Percentiles rank a stretch among this genome's conserved stretches.
phyloP scores from a whole-genome alignment of 2,888 invertebrate genomes.

The Eristalis tenax region DNA sequence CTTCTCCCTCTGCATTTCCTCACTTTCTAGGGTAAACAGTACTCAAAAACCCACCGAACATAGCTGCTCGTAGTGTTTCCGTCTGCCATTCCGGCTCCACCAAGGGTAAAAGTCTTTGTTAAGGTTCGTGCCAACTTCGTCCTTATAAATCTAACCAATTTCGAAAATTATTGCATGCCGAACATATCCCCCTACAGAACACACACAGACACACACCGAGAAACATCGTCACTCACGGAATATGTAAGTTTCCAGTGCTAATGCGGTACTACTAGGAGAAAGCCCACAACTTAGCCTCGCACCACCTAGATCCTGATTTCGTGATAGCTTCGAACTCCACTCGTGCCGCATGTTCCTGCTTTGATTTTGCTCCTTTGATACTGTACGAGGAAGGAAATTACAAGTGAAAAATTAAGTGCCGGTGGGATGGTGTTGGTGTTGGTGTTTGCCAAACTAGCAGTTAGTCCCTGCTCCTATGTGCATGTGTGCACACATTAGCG shows the following conservation, averaged over 20 bases:
- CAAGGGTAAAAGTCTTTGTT: conserved; percentile 18
- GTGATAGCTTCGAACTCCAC: conserved; percentile 58
- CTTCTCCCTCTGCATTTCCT: too few species aligned
- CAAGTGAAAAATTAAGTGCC: conserved; percentile 64
- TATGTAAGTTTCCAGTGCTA: conserved; percentile 16
- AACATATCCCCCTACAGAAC: conserved; percentile 6
- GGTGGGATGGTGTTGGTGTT: conserved; percentile 31
- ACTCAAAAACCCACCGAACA: not conserved
- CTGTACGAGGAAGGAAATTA: conserved; percentile 55
- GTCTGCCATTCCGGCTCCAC: conserved; percentile 10
- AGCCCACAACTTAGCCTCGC: conserved; percentile 31
- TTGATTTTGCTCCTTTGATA: conserved; percentile 61
- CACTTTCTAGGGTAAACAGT: not conserved
- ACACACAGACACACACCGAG: conserved; percentile 15
- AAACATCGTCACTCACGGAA: not conserved
- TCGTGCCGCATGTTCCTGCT: conserved; percentile 26
- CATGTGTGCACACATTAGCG: not conserved
- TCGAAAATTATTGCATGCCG: conserved; percentile 64
- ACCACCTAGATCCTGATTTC: conserved; percentile 50
- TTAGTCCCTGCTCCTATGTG: not conserved
- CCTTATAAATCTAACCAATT: conserved; percentile 68
- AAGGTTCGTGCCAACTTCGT: conserved; percentile 67
- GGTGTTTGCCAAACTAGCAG: conserved; percentile 5
- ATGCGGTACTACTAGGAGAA: conserved; percentile 14
- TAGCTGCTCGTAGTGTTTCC: not conserved